A percentile compares a stretch with the other conserved stretches of the same genome.
phyloP scores from a whole-genome alignment of 2,797 vertebrate species.

The Chiloscyllium punctatum region DNA sequence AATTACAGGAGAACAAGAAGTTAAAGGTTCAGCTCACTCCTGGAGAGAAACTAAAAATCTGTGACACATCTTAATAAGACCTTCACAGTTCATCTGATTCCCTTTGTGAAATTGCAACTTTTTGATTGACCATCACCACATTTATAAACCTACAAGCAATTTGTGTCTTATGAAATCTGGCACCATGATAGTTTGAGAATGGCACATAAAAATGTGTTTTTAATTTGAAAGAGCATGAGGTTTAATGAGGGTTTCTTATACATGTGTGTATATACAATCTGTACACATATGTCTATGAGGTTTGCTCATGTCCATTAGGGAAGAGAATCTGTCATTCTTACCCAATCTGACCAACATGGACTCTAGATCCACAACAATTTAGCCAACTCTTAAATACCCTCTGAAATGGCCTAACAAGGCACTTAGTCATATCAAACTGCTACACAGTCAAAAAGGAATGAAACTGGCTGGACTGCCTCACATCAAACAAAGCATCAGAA shows the following conservation, averaged over 20 bases:
- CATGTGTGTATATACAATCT: too few species aligned
- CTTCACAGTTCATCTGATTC: neutral
- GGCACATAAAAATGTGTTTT: neutral
- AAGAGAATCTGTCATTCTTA: too few species aligned
- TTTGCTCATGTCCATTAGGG: too few species aligned
- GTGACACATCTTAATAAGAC: neutral
- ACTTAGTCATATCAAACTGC: too few species aligned
- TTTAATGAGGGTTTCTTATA: neutral
- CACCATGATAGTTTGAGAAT: neutral
- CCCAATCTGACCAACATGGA: too few species aligned
- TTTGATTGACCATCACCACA: neutral
- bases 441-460: too few species aligned
- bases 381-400: too few species aligned
- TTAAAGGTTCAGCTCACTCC: neutral
- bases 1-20: neutral
- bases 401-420: too few species aligned
- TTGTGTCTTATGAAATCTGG: neutral
- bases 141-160: neutral
- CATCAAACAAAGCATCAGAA: too few species aligned
- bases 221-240: neutral
- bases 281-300: too few species aligned
- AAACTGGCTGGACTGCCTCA: too few species aligned
- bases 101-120: neutral
- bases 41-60: neutral
- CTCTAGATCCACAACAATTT: too few species aligned